These are phyloP conservation scores for Drosophila melanogaster DNA, from an alignment of 1,140 invertebrate genomes.

Conservation along the genomic window Release_6_plus_ISO1_MT NC_004354.4:17028001-17028500, in stretches of 20 bases:
- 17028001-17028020: neutral
- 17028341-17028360: conserved; percentile 76
- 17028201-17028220: conserved; percentile 47
- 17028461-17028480: neutral
- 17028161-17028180: conserved; percentile 20
- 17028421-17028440: conserved; percentile 7
- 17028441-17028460: neutral
- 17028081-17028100: too few species aligned
- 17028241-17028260: conserved; percentile 35
- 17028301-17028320: conserved; percentile 61
- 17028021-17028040: neutral
- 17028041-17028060: neutral
- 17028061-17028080: neutral
- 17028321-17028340: conserved; percentile 75
- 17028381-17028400: conserved; percentile 38
- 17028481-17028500: too few species aligned
- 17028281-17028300: conserved; percentile 81
- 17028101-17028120: too few species aligned
- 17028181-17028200: conserved; percentile 67
- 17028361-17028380: conserved; percentile 49
- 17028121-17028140: too few species aligned
- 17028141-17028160: neutral
- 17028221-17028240: conserved; percentile 13
- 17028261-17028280: conserved; percentile 72
- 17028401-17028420: conserved; percentile 18